These are phyloP conservation scores for Etheostoma nigrum DNA, from an alignment of 2,797 vertebrate genomes.

Conservation along the genomic window DNA sequence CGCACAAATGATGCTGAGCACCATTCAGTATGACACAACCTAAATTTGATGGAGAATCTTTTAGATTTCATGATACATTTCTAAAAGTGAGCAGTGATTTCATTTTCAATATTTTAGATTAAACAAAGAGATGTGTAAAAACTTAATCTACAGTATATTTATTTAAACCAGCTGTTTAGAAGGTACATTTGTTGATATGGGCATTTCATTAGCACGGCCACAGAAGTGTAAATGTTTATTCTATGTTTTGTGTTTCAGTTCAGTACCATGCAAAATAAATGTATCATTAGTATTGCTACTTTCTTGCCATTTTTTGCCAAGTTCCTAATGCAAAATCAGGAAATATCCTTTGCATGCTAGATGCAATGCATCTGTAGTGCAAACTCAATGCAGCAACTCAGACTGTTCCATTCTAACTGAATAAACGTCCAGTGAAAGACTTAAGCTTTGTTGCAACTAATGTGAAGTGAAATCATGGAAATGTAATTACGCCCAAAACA, in stretches of 20 bases:
- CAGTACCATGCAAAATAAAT: neutral
- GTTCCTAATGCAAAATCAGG: neutral
- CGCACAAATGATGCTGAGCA: neutral
- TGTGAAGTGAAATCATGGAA: neutral
- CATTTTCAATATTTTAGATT: neutral
- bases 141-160: too few relatives aligned
- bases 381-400: neutral
- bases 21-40: too few relatives aligned
- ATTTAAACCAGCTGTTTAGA: neutral
- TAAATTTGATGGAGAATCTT: neutral
- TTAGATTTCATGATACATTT: neutral
- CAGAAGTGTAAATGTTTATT: neutral
- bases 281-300: neutral
- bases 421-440: neutral
- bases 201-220: neutral
- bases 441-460: neutral
- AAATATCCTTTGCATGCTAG: too few relatives aligned
- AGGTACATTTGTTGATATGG: neutral
- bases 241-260: neutral
- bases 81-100: neutral
- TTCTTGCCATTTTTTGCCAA: neutral
- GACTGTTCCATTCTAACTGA: neutral
- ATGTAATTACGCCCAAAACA: neutral
- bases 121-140: neutral
- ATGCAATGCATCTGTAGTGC: neutral